These are phyloP conservation scores for Mesochorus sp. DNA, from an alignment of 2,888 invertebrate genomes.

Conservation along the genomic window DNA sequence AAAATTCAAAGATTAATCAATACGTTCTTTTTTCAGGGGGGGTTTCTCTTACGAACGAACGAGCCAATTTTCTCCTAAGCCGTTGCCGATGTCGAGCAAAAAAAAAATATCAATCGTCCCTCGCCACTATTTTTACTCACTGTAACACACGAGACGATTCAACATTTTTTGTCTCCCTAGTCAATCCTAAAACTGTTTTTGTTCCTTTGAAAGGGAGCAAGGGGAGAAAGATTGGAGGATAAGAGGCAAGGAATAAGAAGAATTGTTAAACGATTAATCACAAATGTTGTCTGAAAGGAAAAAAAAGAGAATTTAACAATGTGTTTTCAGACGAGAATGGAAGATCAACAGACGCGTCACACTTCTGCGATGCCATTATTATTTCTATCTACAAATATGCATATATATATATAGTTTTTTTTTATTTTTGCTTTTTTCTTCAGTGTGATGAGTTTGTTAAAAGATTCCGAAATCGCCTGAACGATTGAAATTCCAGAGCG, in stretches of 20 bases:
- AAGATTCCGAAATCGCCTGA: slow-evolving; percentile 15
- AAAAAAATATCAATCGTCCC: slow-evolving; percentile 21
- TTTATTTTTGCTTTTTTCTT: slow-evolving; percentile 3
- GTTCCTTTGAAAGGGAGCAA: slow-evolving; percentile 28
- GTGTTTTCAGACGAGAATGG: slow-evolving; percentile 16
- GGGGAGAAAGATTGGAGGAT: background rate
- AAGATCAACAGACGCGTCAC: slow-evolving; percentile 36
- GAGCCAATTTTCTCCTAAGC: background rate
- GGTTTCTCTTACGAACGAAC: too few species aligned
- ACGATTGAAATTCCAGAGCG: slow-evolving; percentile 5
- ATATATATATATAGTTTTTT: too few species aligned
- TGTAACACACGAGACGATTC: slow-evolving; percentile 34
- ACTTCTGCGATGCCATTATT: slow-evolving; percentile 10
- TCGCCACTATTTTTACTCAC: slow-evolving; percentile 36
- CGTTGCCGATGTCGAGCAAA: slow-evolving; percentile 10
- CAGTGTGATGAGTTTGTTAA: slow-evolving; percentile 35
- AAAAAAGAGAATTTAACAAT: slow-evolving; percentile 26
- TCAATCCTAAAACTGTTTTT: slow-evolving; percentile 45
- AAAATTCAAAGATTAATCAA: slow-evolving; percentile 54
- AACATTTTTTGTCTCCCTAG: slow-evolving; percentile 24
- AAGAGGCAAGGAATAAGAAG: slow-evolving; percentile 29
- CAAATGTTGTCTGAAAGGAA: slow-evolving; percentile 48
- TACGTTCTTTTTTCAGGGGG: slow-evolving; percentile 37
- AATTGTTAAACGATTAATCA: slow-evolving; percentile 51
- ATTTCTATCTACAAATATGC: background rate